Evolutionary conservation across 2,113 vertebrate species (phyloP).

Genomic region (cat (Felis catus)): F.catus_Fca126_mat1.0 CM031418.1:129710001-129710500

Average conservation of each 20-base stretch:
- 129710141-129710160: neutral
- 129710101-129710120: neutral
- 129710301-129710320: too few relatives aligned
- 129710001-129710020: neutral
- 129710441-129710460: neutral
- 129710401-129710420: neutral
- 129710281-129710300: neutral
- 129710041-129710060: neutral
- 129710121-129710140: neutral
- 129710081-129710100: neutral
- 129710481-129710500: neutral
- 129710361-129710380: neutral
- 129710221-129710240: neutral
- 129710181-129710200: neutral
- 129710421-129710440: neutral
- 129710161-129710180: neutral
- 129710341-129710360: neutral
- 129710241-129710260: neutral
- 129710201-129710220: neutral
- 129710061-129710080: neutral
- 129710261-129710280: neutral
- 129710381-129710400: neutral
- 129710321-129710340: neutral
- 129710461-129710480: neutral
- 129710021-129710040: neutral